A percentile compares a stretch with the other conserved stretches of the same genome.
These are phyloP conservation scores for Chelidonichthys spinosus DNA, from an alignment of 2,797 vertebrate genomes.

Conservation along the genomic window DNA sequence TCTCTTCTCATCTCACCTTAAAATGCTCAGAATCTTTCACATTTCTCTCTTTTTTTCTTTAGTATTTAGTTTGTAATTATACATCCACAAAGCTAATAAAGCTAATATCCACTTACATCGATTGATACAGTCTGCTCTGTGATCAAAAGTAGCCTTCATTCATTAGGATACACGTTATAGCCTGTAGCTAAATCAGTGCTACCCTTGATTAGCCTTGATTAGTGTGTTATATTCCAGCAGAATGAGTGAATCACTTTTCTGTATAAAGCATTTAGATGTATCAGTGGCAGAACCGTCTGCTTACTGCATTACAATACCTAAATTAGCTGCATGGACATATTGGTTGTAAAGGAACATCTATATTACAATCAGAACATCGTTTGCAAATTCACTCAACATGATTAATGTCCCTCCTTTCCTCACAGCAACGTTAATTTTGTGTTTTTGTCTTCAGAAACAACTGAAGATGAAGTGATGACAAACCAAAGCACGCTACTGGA, in stretches of 20 bases:
- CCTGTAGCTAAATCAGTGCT: not conserved
- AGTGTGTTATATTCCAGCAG: not conserved
- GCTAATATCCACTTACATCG: not conserved
- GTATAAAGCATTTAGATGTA: not conserved
- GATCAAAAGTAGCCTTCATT: not conserved
- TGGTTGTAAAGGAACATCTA: constrained; percentile 12
- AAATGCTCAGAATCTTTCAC: not conserved
- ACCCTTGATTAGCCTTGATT: constrained; percentile 5
- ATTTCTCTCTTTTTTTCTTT: not conserved
- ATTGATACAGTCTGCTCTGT: constrained; percentile 5
- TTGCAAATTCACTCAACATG: constrained; percentile 25
- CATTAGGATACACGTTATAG: not conserved
- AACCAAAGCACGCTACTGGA: constrained; percentile 5
- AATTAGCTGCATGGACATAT: not conserved
- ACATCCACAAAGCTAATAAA: no score
- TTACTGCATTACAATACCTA: not conserved
- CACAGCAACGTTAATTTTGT: constrained; percentile 8
- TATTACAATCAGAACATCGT: constrained; percentile 7
- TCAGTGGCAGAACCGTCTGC: not conserved
- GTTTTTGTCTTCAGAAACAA: constrained; percentile 29
- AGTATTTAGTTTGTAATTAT: not conserved
- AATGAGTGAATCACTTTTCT: constrained; percentile 3
- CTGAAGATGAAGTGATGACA: constrained; percentile 27
- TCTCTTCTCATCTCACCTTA: not conserved
- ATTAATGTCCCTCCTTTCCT: not conserved